Evolutionary conservation across 2,113 vertebrate genomes (phyloP), one percentile per base, ranked within the genome.

Genomic region (Apistogramma diplotaenia): DNA sequence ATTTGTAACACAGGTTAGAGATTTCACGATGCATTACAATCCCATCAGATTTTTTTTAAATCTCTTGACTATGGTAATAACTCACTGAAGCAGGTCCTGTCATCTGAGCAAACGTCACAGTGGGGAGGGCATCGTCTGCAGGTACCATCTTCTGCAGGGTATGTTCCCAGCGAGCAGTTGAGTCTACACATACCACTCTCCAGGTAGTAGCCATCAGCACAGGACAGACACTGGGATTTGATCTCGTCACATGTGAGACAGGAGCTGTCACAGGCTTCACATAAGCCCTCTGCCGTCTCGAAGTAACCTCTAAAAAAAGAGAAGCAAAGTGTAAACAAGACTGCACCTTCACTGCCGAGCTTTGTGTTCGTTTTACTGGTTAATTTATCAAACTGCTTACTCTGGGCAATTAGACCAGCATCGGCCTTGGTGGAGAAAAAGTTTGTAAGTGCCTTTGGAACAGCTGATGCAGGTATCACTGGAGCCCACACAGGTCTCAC

Each of bases 351-450:
- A 21, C 43, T 70, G 18, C 1, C 7, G 5, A 51, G 12, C 2
- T n/a, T 19, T 23, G 7, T 35, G 27, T 40, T 33, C 53, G 7
- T 58, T 12, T 12, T 27, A 23, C 8, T 2, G 0, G 25, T 55
- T 9, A 40, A 33, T 15, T 49, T 2, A 13, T 37, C 29, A 33
- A 33, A 3, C 3, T 33, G 74, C 95, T 95, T 87, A 96, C 95
- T 96, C 95, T 13, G 95, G 95, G 73, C 95, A 96, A 56, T 94
- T 90, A 2, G 93, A 94, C 93, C 93, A 95, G 80, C 95, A 96
- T 19, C 79, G 91, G 8, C 95, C 95, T 89, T 94, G 91, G 79
- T 95, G 93, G 19, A 96, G 94, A 59, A 95, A 94, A 11, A 93
- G 92, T 57, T 89, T 91, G 62, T 92, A 92, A 57, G 85, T 79